phyloP scores from a whole-genome alignment of 92 coral and sea anemone species.

The Epizoanthus scotinus region DNA sequence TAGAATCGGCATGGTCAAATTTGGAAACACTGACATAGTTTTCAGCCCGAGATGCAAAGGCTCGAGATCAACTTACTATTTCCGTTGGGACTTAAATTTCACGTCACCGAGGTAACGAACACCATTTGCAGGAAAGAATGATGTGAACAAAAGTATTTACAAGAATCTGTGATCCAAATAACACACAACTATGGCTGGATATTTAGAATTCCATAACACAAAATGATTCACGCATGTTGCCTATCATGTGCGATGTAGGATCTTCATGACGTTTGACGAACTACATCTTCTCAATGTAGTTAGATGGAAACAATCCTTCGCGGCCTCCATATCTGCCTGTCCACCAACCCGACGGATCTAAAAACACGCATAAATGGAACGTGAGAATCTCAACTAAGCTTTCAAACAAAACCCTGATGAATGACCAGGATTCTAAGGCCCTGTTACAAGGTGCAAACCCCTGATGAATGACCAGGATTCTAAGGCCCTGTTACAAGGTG shows the following conservation, averaged over 20 bases:
- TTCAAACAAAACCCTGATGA: too few species aligned
- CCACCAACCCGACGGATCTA: constrained; percentile 99
- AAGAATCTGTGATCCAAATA: not conserved
- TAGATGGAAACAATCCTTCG: constrained; percentile 96
- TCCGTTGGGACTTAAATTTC: not conserved
- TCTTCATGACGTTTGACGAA: not conserved
- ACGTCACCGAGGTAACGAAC: not conserved
- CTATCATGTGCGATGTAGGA: not conserved
- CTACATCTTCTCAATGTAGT: constrained; percentile 93
- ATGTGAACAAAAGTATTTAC: constrained; percentile 14
- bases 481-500: too few species aligned
- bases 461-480: too few species aligned
- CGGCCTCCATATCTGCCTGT: constrained; percentile 89
- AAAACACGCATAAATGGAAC: constrained; percentile 19
- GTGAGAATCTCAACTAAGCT: not conserved
- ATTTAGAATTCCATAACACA: not conserved
- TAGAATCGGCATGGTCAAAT: not conserved
- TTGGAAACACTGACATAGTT: not conserved
- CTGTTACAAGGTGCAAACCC: too few species aligned
- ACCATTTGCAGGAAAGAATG: not conserved
- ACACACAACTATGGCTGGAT: constrained; percentile 7
- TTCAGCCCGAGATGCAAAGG: not conserved
- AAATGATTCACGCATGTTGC: not conserved
- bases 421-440: too few species aligned
- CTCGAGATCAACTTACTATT: not conserved